Percentiles rank a stretch among this genome's conserved stretches.
These are phyloP conservation scores for Lordiphosa clarofinis DNA, from an alignment of 1,140 invertebrate genomes.

Conservation along the genomic window DNA sequence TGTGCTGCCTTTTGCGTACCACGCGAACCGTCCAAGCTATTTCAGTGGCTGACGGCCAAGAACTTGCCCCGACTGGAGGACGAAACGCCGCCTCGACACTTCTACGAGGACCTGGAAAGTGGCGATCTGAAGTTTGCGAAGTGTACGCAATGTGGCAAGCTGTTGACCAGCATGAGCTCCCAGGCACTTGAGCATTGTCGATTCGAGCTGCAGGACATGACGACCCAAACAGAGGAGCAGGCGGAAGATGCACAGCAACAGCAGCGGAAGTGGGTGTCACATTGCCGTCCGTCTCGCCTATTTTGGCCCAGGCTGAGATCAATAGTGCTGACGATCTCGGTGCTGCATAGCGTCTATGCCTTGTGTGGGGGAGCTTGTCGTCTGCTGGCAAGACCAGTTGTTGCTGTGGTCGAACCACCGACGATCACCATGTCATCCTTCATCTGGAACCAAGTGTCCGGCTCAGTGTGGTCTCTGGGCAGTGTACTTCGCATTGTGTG, in stretches of 20 bases:
- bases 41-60: constrained; percentile 4
- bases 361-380: background rate
- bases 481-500: background rate
- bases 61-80: constrained; percentile 21
- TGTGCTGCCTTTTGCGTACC: background rate
- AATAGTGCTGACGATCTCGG: background rate
- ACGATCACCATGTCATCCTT: background rate
- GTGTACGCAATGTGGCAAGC: background rate
- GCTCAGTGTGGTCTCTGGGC: background rate
- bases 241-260: too few relatives aligned
- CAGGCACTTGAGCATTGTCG: constrained; percentile 15
- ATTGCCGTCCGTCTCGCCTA: background rate
- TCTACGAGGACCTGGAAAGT: constrained; percentile 18
- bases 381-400: background rate
- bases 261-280: background rate
- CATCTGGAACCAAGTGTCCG: background rate
- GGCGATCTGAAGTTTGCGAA: constrained; percentile 1
- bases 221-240: background rate
- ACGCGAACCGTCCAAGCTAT: constrained; percentile 3
- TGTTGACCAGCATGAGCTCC: constrained; percentile 10
- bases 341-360: background rate
- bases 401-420: background rate
- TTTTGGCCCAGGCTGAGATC: background rate
- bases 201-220: background rate
- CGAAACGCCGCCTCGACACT: constrained; percentile 18